Base-by-base conservation (phyloP, 1,140 invertebrate species). In the Centruroides vittatus region DNA sequence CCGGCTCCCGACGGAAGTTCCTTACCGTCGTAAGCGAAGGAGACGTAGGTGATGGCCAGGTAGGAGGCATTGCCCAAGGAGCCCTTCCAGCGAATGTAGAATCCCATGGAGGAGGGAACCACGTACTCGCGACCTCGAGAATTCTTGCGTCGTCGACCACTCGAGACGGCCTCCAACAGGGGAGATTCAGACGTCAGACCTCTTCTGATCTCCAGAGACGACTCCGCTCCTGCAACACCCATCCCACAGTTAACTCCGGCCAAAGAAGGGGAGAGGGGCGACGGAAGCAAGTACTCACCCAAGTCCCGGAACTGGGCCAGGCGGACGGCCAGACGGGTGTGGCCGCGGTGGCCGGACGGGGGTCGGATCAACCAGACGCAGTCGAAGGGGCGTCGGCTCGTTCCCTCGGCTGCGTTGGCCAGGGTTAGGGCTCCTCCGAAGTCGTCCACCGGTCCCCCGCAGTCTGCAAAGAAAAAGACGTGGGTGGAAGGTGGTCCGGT, bases 391-490 rank as follows among this genome's bases (percentile, higher is more conserved):
- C 50, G 36, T 5, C 61, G 10, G 0, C 77, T 74, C 61, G 80
- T 78, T 9, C 54, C 47, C 53, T 75, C 74, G 7, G 83, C 79
- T 84, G 86, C 86, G 65, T 86, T 81, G 80, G 85, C 83, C 84
- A 87, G 86, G 8, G 84, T 86, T 35, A 87, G 86, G 10, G 81
- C 80, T 0, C 85, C 85, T 4, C 85, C 84, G 12, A 82, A 76
- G 68, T 85, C 84, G 55, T 83, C 82, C 4, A 86, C 84, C 69
- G 81, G 81, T 56, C 85, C 85, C 13, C 84, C 85, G 65, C 85
- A 86, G 70, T 84, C 84, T 79, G 62, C 12, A 65, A 71, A 41
- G 8, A 41, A 41, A 41, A 41, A 41, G 1, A 0, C 8, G 8
- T 41, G 8, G 8, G 8, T 41, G 8, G 8, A 6, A 41, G 41